Evolutionary conservation across 1,140 invertebrate genomes (phyloP).

Genomic region (Cydia fagiglandana): DNA sequence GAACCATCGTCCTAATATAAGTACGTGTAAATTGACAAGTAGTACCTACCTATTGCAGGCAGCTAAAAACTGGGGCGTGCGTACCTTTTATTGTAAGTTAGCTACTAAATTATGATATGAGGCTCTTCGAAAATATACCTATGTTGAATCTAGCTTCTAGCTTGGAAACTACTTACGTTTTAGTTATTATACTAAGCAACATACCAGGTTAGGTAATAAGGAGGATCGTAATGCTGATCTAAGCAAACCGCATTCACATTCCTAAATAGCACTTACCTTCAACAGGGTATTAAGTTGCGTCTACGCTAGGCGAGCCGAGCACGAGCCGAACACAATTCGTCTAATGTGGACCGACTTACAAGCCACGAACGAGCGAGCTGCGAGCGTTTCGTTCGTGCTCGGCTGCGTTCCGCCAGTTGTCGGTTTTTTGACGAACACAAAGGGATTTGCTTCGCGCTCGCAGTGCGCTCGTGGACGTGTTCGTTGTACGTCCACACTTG

Average conservation of each 20-base stretch:
- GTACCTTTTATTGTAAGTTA: not conserved
- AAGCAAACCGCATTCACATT: not conserved
- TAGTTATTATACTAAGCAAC: not conserved
- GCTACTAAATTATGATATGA: not conserved
- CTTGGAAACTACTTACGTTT: not conserved
- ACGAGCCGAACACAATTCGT: no score
- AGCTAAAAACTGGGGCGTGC: not conserved
- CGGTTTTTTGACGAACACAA: no score
- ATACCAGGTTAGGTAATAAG: not conserved
- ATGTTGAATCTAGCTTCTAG: not conserved
- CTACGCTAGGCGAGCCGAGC: no score
- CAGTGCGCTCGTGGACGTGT: no score
- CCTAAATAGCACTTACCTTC: slow-evolving; percentile 7
- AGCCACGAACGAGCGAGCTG: no score
- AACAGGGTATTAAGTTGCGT: slow-evolving; percentile 25
- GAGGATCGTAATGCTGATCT: slow-evolving; percentile 13
- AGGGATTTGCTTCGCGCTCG: no score
- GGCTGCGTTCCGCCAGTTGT: no score
- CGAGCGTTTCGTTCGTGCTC: no score
- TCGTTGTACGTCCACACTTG: no score
- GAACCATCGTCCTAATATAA: no score
- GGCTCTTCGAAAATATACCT: not conserved
- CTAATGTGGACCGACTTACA: no score
- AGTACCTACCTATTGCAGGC: not conserved
- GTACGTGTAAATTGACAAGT: no score